Evolutionary conservation across 2,797 vertebrate genomes (phyloP).

Genomic region (Takifugu ocellatus): DNA sequence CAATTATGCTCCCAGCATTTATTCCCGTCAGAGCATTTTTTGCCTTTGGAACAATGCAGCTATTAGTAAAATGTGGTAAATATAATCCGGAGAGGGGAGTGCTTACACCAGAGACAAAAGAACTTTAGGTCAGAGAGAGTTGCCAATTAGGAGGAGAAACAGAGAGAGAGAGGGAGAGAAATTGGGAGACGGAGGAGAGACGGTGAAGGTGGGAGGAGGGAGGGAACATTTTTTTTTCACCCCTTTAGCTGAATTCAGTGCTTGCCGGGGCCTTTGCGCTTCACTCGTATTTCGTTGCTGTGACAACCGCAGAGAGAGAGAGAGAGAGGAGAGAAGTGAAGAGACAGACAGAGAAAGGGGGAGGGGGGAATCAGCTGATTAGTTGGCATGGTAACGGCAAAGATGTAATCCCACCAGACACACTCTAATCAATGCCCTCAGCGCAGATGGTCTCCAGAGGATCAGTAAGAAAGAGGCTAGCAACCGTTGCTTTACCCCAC

Average conservation of each 20-base stretch:
- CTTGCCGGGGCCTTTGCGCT: conserved; percentile 80
- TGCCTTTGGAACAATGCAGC: conserved; percentile 48
- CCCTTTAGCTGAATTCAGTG: conserved; percentile 93
- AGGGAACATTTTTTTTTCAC: conserved; percentile 78
- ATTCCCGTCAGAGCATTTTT: conserved; percentile 52
- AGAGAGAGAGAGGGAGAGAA: conserved; percentile 22
- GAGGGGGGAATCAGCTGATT: conserved; percentile 91
- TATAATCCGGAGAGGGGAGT: conserved; percentile 65
- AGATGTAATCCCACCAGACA: conserved; percentile 99
- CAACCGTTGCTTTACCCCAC: conserved; percentile 68
- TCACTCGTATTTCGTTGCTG: conserved; percentile 92
- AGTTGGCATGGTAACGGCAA: conserved; percentile 99
- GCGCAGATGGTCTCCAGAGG: conserved; percentile 99
- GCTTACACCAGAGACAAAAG: conserved; percentile 77
- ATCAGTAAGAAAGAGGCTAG: conserved; percentile 98
- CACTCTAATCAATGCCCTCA: conserved; percentile 99
- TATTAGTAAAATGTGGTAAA: conserved; percentile 65
- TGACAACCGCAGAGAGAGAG: conserved; percentile 81
- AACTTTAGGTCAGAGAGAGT: conserved; percentile 87
- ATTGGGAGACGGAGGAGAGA: conserved; percentile 5
- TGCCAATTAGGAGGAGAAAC: conserved; percentile 84
- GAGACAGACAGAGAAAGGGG: conserved; percentile 40
- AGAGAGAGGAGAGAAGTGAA: conserved; percentile 43
- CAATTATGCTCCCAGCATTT: conserved; percentile 57
- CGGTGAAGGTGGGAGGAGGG: not conserved